Percentiles rank a stretch among this genome's conserved stretches.
These are phyloP conservation scores for Platichthys stellatus DNA, from an alignment of 2,113 vertebrate genomes.

Conservation along the genomic window DNA sequence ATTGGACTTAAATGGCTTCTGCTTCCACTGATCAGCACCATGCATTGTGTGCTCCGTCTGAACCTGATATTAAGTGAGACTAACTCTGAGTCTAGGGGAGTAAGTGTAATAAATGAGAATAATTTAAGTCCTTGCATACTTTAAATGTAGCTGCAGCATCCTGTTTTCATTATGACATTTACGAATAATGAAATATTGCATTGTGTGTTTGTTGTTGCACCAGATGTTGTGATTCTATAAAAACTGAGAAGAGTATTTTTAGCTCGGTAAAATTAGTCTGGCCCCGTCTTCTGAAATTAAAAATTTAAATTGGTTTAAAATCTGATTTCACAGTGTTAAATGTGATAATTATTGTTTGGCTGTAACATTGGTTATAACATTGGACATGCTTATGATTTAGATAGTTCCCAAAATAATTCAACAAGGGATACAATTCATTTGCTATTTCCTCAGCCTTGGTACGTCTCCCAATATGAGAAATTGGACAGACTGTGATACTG, in stretches of 20 bases:
- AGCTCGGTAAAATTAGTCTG: background rate
- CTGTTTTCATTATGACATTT: slow-evolving; percentile 11
- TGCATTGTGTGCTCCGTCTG: no score
- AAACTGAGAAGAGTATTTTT: slow-evolving; percentile 2
- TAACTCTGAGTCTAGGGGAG: no score
- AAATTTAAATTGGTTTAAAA: background rate
- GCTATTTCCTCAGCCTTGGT: slow-evolving; percentile 24
- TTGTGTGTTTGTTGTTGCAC: slow-evolving; percentile 26
- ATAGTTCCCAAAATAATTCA: background rate
- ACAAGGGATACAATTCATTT: no score
- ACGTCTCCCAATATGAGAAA: slow-evolving; percentile 24
- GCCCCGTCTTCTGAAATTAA: slow-evolving; percentile 2
- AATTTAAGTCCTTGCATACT: background rate
- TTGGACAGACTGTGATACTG: slow-evolving; percentile 21
- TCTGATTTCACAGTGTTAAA: background rate
- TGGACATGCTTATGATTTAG: slow-evolving; percentile 12
- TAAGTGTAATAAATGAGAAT: no score
- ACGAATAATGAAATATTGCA: background rate
- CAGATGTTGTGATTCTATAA: slow-evolving; percentile 57
- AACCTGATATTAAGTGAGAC: background rate
- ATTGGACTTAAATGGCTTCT: background rate
- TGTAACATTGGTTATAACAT: background rate
- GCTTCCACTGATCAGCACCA: background rate
- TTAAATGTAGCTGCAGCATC: background rate
- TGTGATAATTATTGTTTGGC: background rate